Evolutionary conservation across 2,888 invertebrate species (phyloP).

Genomic region (Xylota segnis): DNA sequence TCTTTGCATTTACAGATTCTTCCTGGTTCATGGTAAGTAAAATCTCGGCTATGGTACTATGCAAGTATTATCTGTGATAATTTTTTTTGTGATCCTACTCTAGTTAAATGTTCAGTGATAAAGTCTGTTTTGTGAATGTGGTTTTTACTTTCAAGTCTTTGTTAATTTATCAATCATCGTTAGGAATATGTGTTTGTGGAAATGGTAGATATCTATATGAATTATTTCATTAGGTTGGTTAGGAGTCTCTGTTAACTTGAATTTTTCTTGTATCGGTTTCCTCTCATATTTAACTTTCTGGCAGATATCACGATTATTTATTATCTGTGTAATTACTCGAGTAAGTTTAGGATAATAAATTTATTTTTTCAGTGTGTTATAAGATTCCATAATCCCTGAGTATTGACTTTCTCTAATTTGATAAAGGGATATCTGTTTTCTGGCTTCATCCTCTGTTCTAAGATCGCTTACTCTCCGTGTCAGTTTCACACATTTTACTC

Average conservation of each 20-base stretch:
- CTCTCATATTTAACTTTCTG: constrained; percentile 34
- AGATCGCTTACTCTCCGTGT: constrained; percentile 30
- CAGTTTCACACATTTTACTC: constrained; percentile 22
- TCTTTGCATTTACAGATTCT: constrained; percentile 43
- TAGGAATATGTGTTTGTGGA: constrained; percentile 41
- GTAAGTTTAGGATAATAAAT: constrained; percentile 37
- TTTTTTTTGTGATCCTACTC: constrained; percentile 36
- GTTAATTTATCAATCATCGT: constrained; percentile 32
- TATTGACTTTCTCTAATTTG: constrained; percentile 37
- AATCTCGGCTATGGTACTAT: constrained; percentile 27
- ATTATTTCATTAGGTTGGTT: constrained; percentile 36
- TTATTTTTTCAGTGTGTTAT: constrained; percentile 24
- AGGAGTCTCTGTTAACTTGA: no score
- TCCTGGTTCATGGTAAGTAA: constrained; percentile 42
- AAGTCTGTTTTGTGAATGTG: no score
- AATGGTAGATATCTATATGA: constrained; percentile 37
- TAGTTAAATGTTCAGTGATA: constrained; percentile 49
- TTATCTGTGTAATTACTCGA: constrained; percentile 33
- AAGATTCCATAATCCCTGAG: constrained; percentile 36
- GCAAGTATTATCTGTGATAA: constrained; percentile 27
- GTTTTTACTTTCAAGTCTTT: no score
- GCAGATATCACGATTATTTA: constrained; percentile 27
- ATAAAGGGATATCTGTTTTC: constrained; percentile 39
- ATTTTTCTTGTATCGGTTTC: constrained; percentile 22
- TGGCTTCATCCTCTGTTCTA: constrained; percentile 35